Evolutionary conservation across 2,797 vertebrate species (phyloP).

Genomic region (Karalla daura): DNA sequence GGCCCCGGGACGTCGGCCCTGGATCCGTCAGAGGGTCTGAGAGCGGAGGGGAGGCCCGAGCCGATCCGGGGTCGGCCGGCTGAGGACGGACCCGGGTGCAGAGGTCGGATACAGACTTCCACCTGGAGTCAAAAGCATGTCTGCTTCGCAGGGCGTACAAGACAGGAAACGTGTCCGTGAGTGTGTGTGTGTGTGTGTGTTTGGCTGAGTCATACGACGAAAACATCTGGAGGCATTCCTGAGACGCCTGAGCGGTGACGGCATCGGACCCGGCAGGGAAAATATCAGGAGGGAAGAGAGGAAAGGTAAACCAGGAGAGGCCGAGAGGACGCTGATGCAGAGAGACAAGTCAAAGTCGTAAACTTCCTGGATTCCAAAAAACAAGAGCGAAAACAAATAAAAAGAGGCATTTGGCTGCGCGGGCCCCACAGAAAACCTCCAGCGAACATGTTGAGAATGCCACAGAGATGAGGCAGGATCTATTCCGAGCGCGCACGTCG

Average conservation of each 20-base stretch:
- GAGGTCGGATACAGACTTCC: conserved; percentile 32
- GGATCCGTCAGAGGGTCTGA: conserved; percentile 15
- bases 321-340: too few species aligned
- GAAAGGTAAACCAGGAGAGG: conserved; percentile 41
- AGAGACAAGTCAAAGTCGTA: not conserved
- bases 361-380: conserved; percentile 4
- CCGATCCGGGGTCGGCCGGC: conserved; percentile 8
- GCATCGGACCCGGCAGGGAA: conserved; percentile 63
- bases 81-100: conserved; percentile 10
- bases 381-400: too few species aligned
- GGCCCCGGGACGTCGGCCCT: conserved; percentile 26
- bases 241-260: conserved; percentile 71
- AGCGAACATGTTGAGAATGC: not conserved
- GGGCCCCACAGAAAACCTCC: not conserved
- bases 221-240: conserved; percentile 81
- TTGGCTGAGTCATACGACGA: conserved; percentile 61
- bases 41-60: conserved; percentile 6
- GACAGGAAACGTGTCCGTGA: conserved; percentile 47
- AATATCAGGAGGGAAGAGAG: conserved; percentile 26
- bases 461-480: not conserved
- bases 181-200: conserved; percentile 11
- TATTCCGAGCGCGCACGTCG: not conserved
- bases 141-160: conserved; percentile 22
- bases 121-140: conserved; percentile 51
- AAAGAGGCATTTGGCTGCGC: conserved; percentile 8